A percentile compares a stretch with the other conserved stretches of the same genome.
Conservation (phyloP, 2,888 invertebrate genomes). For the Lochmaea capreae region DNA sequence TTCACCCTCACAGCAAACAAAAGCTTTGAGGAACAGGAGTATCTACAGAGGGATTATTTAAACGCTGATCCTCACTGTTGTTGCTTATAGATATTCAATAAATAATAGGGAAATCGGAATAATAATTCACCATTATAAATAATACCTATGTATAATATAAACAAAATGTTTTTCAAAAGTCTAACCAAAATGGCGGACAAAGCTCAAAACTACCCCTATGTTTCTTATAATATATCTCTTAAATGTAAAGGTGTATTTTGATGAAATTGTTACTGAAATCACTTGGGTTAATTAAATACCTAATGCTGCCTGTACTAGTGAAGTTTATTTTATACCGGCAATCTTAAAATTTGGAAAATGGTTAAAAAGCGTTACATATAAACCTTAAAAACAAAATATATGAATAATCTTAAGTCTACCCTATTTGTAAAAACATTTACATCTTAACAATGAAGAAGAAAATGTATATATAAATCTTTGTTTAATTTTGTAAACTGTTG, state of each 20-base stretch:
- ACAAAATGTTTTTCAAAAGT: conserved; percentile 14
- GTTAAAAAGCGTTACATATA: conserved; percentile 1
- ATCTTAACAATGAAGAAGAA: background rate
- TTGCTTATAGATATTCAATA: conserved; percentile 5
- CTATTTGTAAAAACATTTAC: background rate
- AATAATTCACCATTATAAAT: background rate
- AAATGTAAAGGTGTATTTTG: background rate
- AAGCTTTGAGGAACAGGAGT: conserved; percentile 12
- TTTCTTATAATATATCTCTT: background rate
- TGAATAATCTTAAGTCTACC: background rate
- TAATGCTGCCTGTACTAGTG: conserved; percentile 19
- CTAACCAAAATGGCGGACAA: conserved; percentile 34
- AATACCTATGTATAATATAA: conserved; percentile 9
- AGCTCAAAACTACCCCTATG: conserved; percentile 31
- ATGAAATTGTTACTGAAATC: background rate
- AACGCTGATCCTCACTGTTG: background rate
- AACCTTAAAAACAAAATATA: background rate
- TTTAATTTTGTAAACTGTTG: background rate
- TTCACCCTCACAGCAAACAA: conserved; percentile 32
- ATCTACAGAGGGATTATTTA: conserved; percentile 14
- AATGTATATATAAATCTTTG: background rate
- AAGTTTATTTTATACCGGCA: conserved; percentile 19
- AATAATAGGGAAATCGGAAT: background rate
- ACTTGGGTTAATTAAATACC: background rate
- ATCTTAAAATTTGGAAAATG: conserved; percentile 9